Base-by-base conservation (phyloP, 64 coral and sea anemone genomes). In the Pocillopora damicornis region DNA sequence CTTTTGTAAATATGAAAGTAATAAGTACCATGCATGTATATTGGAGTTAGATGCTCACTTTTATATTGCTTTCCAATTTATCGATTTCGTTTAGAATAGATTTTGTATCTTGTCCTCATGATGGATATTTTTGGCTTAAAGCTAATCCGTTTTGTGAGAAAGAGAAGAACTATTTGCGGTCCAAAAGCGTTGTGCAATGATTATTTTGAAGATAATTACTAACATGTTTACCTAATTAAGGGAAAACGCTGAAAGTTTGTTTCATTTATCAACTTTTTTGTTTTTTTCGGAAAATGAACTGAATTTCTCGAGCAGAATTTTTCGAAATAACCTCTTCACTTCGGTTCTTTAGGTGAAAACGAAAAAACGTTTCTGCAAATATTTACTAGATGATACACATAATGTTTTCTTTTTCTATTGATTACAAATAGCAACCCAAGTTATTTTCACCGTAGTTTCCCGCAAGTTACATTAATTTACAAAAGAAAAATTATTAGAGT, bases 1-100 rank as follows among this genome's bases (percentile, higher is more conserved):
- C 60, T 81, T 38, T 9, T 83, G 80, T 71, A 83, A 83, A 60
- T 79, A 79, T 30, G 22, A 60, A 79, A 60, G 59, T 30, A 15
- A 60, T 79, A n/a, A 79, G 60, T 79, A 23, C n/a, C 57, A 61
- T 78, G 7, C 7, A 51, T 51, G 42, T 51, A 7, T 51, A 51
- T 51, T 51, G 3, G 42, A 11, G 67, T n/a, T 23, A 71, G 67
- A 71, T 71, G n/a, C n/a, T 71, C 8, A 23, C 67, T 71, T 30
- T 25, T n/a, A 71, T 30, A 9, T 71, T 71, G 67, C 25, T 12
- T 68, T 68, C 23, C 65, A 18, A 7, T 17, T 1, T 18, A 16
- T 22, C 65, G 20, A 68, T 22, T 68, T 22, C 23, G 30, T n/a
- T 68, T 5, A 67, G 5, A 67, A 20, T 67, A 67, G 63, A 67